Evolutionary conservation across 2,888 invertebrate genomes (phyloP).

Genomic region (Leucoptera coffeella): DNA sequence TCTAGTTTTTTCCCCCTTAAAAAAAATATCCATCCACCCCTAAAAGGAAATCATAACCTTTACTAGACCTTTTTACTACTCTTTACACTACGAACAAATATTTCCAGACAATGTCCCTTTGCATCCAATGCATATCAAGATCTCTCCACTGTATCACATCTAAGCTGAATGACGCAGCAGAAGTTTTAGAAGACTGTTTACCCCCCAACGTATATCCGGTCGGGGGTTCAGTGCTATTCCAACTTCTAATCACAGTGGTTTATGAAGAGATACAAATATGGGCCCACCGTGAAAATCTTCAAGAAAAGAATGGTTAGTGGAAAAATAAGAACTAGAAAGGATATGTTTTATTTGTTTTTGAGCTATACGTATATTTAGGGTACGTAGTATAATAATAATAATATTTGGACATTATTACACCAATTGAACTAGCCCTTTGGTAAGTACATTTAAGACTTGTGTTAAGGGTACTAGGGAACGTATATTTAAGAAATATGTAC

Average conservation of each 20-base stretch:
- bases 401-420: too few relatives aligned
- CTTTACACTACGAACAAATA: too few relatives aligned
- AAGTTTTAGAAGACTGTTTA: slow-evolving; percentile 60
- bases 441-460: too few relatives aligned
- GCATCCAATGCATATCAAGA: slow-evolving; percentile 63
- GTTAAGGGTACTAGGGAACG: too few relatives aligned
- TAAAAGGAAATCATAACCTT: too few relatives aligned
- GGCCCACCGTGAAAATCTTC: slow-evolving; percentile 27
- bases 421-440: too few relatives aligned
- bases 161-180: slow-evolving; percentile 48
- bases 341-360: not conserved
- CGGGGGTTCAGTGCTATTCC: slow-evolving; percentile 64
- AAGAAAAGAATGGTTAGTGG: slow-evolving; percentile 22
- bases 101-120: slow-evolving; percentile 62
- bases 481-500: too few relatives aligned
- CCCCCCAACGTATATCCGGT: slow-evolving; percentile 66
- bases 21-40: too few relatives aligned
- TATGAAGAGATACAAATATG: slow-evolving; percentile 60
- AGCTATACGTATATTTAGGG: too few relatives aligned
- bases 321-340: not conserved
- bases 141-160: slow-evolving; percentile 63
- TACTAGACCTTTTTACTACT: too few relatives aligned
- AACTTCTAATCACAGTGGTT: slow-evolving; percentile 61
- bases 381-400: too few relatives aligned
- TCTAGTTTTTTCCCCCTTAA: too few relatives aligned